Percentiles rank a stretch among this genome's conserved stretches.
Evolutionary conservation across 2,113 vertebrate genomes (phyloP).

Genomic region (Rhea americana): DNA sequence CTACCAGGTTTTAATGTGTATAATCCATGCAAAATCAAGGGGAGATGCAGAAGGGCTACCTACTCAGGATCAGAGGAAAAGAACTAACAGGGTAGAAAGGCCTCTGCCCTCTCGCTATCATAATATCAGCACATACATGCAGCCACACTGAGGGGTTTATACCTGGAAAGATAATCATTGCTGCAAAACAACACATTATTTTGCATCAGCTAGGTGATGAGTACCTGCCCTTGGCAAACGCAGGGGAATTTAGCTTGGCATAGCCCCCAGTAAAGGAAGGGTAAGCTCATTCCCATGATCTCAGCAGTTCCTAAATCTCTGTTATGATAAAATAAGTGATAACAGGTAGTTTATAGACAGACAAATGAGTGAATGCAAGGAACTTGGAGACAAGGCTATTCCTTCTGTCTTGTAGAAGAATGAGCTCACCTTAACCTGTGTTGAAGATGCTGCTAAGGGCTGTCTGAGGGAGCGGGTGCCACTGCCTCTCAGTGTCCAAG

Average conservation of each 20-base stretch:
- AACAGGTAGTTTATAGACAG: background rate
- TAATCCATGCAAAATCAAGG: background rate
- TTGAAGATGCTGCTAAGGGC: background rate
- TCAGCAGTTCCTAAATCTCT: background rate
- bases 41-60: background rate
- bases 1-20: background rate
- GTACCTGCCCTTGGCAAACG: background rate
- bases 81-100: background rate
- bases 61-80: background rate
- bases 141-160: background rate
- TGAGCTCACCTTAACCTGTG: background rate
- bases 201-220: background rate
- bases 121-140: background rate
- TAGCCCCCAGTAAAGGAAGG: background rate
- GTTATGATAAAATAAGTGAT: background rate
- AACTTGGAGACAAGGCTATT: background rate
- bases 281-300: background rate
- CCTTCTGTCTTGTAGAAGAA: background rate
- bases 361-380: background rate
- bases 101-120: accelerated
- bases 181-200: background rate
- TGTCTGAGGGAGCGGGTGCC: background rate
- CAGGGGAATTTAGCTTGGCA: background rate
- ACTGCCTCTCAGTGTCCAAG: background rate
- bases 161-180: background rate